These are phyloP conservation scores for Oxystoma pomonae DNA, from an alignment of 2,888 invertebrate species.

Conservation along the genomic window DNA sequence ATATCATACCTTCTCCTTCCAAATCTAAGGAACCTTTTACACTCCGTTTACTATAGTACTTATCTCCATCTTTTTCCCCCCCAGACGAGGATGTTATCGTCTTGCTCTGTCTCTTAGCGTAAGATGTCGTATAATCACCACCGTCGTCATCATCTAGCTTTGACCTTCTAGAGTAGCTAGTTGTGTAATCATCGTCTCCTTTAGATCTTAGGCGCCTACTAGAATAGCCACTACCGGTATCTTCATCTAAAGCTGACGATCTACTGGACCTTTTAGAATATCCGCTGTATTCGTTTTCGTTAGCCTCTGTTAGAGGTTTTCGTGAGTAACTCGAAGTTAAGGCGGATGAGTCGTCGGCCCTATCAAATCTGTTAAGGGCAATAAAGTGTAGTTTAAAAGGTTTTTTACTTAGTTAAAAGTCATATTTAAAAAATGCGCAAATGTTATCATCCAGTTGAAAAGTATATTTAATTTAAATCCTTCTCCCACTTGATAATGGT, in stretches of 20 bases:
- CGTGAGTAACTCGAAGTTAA: slow-evolving; percentile 30
- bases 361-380: slow-evolving; percentile 9
- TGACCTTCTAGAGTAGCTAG: slow-evolving; percentile 9
- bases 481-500: too few relatives aligned
- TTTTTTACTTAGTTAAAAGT: too few relatives aligned
- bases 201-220: slow-evolving; percentile 22
- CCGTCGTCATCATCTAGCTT: slow-evolving; percentile 17
- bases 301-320: slow-evolving; percentile 26
- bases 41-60: slow-evolving; percentile 34
- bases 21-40: slow-evolving; percentile 33
- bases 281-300: slow-evolving; percentile 28
- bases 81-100: slow-evolving; percentile 23
- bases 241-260: slow-evolving; percentile 25
- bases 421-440: too few relatives aligned
- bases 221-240: slow-evolving; percentile 29
- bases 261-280: slow-evolving; percentile 27
- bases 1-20: slow-evolving; percentile 30
- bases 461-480: too few relatives aligned
- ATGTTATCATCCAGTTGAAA: too few relatives aligned
- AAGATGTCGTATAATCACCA: slow-evolving; percentile 27
- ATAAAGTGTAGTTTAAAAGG: too few relatives aligned
- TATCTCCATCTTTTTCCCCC: slow-evolving; percentile 29
- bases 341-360: slow-evolving; percentile 25
- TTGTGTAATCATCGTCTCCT: slow-evolving; percentile 15
- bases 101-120: slow-evolving; percentile 30